Evolutionary conservation across 1,140 invertebrate species (phyloP).

Genomic region (Tribolium castaneum): DNA sequence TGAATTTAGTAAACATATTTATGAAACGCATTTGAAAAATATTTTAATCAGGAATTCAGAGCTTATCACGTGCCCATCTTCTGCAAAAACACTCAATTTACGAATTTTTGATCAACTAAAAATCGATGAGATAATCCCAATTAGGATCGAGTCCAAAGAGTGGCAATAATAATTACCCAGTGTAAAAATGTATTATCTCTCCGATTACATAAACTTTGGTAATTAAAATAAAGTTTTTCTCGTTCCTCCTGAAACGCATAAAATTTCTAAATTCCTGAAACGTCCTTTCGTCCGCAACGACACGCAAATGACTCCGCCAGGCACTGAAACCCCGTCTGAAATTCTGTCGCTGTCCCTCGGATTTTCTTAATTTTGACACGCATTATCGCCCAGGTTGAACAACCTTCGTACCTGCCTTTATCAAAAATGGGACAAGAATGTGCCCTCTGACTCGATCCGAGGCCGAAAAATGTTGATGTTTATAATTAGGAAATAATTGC

Average conservation of each 20-base stretch:
- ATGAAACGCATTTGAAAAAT: conserved; percentile 2
- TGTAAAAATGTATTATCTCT: not conserved
- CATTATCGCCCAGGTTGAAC: not conserved
- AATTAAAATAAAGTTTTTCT: conserved; percentile 9
- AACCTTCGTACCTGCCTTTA: not conserved
- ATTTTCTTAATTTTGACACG: conserved; percentile 8
- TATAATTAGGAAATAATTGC: not conserved
- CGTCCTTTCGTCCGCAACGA: conserved; percentile 22
- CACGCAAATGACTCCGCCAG: conserved; percentile 50
- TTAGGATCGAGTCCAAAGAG: not conserved
- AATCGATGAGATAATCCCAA: not conserved
- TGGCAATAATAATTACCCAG: not conserved
- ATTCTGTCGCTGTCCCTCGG: conserved; percentile 2
- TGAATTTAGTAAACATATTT: conserved; percentile 21
- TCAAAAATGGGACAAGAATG: conserved; percentile 8
- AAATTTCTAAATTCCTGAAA: conserved; percentile 34
- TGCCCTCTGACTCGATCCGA: not conserved
- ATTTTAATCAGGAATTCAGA: not conserved
- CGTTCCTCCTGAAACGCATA: conserved; percentile 29
- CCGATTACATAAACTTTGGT: not conserved
- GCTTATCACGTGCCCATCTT: not conserved
- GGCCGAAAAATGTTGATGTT: not conserved
- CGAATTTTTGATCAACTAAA: not conserved
- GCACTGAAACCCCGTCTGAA: conserved; percentile 28
- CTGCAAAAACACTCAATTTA: not conserved